A percentile compares a stretch with the other conserved stretches of the same genome.
Evolutionary conservation across 2,113 vertebrate genomes (phyloP).

Genomic region (Colius striatus): DNA sequence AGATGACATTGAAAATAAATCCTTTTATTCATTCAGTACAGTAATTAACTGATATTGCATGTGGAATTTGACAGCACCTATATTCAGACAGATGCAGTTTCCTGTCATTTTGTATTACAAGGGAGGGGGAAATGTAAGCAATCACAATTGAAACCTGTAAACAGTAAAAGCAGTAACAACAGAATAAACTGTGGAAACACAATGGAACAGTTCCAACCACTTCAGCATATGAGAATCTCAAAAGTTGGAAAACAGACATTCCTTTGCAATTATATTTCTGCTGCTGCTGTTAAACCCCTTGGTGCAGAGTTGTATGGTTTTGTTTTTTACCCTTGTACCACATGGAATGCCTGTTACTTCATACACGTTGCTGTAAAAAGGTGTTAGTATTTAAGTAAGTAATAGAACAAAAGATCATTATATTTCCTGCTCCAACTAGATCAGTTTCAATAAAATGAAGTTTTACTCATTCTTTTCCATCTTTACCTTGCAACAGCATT

Average conservation of each 20-base stretch:
- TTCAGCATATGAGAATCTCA: not conserved
- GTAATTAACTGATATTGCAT: not conserved
- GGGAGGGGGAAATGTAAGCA: not conserved
- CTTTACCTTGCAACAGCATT: not conserved
- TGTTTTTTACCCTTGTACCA: not conserved
- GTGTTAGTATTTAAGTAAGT: conserved; percentile 8
- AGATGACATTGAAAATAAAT: not conserved
- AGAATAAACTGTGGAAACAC: not conserved
- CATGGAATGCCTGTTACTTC: not conserved
- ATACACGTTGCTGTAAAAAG: not conserved
- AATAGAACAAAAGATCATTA: not conserved
- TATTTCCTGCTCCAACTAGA: conserved; percentile 20
- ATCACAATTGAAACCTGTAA: not conserved
- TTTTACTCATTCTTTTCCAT: not conserved
- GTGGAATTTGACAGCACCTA: not conserved
- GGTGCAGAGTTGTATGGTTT: not conserved
- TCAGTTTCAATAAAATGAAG: not conserved
- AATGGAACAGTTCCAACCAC: not conserved
- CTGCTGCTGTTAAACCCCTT: conserved; percentile 4
- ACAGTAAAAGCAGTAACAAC: not conserved
- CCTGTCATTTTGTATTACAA: not conserved
- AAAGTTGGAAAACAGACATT: not conserved
- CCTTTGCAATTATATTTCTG: not conserved
- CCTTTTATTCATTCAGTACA: not conserved
- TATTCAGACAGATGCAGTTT: not conserved